Conservation (phyloP, 2,797 vertebrate species). For the Acrossocheilus wenchowensis region DNA sequence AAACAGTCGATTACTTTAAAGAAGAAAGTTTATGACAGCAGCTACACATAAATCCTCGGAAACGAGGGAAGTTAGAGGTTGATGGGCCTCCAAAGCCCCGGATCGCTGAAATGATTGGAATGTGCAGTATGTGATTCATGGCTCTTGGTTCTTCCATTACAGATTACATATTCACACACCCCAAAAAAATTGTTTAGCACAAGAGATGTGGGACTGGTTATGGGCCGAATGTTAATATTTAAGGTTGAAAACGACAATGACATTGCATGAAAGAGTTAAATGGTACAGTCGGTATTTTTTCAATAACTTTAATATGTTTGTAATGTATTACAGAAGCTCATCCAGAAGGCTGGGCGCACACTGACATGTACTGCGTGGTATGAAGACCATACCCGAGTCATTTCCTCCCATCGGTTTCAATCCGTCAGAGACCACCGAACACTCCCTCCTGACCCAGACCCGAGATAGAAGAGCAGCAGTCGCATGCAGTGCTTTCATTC, state of each 20-base stretch:
- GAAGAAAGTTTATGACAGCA: not conserved
- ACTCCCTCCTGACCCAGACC: not conserved
- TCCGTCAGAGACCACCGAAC: not conserved
- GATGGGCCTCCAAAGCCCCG: not conserved
- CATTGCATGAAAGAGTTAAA: not conserved
- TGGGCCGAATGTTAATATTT: not conserved
- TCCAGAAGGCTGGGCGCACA: not conserved
- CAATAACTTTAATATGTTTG: not conserved
- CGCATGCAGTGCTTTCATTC: not conserved
- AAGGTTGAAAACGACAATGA: not conserved
- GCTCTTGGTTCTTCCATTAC: not conserved
- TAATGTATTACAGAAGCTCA: too few relatives aligned
- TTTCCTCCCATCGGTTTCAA: not conserved
- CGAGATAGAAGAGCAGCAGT: not conserved
- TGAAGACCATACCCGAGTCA: not conserved
- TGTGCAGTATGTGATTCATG: not conserved
- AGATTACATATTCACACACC: not conserved
- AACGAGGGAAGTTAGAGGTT: not conserved
- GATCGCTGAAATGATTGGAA: conserved; percentile 19
- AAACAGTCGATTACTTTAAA: not conserved
- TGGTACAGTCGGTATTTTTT: not conserved
- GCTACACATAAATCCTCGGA: not conserved
- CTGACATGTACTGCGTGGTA: not conserved
- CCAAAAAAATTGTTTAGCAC: fast-evolving
- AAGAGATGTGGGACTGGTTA: not conserved